Percentiles rank a stretch among this genome's conserved stretches.
These are phyloP conservation scores for Parochlus steinenii DNA, from an alignment of 2,888 invertebrate genomes.

Conservation along the genomic window DNA sequence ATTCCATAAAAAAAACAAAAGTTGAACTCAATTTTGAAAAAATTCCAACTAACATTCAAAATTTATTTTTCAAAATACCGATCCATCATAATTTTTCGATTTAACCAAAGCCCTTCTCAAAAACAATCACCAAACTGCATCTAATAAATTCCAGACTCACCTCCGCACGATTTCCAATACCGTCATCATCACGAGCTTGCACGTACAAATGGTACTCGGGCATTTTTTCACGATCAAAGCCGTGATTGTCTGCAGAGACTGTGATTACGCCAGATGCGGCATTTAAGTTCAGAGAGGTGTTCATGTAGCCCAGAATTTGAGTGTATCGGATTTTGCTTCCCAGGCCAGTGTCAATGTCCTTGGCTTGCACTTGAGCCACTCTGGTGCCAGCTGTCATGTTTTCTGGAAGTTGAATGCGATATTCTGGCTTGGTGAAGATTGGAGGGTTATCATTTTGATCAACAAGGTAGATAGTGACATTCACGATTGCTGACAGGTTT, in stretches of 20 bases:
- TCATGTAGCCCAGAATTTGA: slow-evolving; percentile 56
- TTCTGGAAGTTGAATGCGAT: slow-evolving; percentile 62
- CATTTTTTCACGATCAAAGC: slow-evolving; percentile 69
- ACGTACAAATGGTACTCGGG: slow-evolving; percentile 63
- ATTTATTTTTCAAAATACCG: too few relatives aligned
- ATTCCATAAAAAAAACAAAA: too few relatives aligned
- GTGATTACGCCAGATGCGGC: slow-evolving; percentile 63
- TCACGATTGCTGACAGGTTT: slow-evolving; percentile 54
- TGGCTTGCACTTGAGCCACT: slow-evolving; percentile 60
- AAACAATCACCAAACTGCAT: too few relatives aligned
- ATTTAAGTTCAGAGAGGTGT: slow-evolving; percentile 63
- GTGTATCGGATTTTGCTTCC: slow-evolving; percentile 67
- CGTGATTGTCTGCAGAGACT: slow-evolving; percentile 54
- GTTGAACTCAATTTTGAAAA: too few relatives aligned
- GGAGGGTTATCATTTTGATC: slow-evolving; percentile 85
- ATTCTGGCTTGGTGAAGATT: slow-evolving; percentile 52
- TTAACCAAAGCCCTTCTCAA: too few relatives aligned
- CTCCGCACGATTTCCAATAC: slow-evolving; percentile 57
- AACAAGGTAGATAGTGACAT: slow-evolving; percentile 61
- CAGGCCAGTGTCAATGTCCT: slow-evolving; percentile 61
- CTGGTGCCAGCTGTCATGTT: slow-evolving; percentile 58
- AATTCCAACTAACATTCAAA: too few relatives aligned
- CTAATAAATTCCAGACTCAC: too few relatives aligned
- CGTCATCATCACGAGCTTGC: slow-evolving; percentile 76
- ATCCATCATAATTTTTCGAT: too few relatives aligned